Base-by-base conservation (phyloP, 2,797 vertebrate species). In the Muscicapa striata region DNA sequence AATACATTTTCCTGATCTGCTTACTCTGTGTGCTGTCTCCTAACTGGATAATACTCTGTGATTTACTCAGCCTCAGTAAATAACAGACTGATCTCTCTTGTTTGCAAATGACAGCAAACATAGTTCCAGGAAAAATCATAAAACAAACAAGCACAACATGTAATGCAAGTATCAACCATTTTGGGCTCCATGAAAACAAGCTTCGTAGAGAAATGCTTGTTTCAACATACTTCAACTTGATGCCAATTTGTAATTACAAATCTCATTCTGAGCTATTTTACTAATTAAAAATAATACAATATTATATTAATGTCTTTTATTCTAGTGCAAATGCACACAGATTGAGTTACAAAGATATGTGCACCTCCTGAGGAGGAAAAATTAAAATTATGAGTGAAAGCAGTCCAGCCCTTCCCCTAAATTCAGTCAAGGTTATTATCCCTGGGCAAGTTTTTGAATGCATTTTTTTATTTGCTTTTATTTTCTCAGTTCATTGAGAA, bases 71-170 rank as follows among this genome's bases (percentile, higher is more conserved):
- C 57, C 93, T 94, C 80, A 58, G 87, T 91, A 95, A 97, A 97
- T 94, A 95, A 94, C 85, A 96, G 94, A 76, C 87, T 90, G 87
- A 94, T 91, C 91, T 74, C 89, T 80, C 91, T 94, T 94, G 94
- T 96, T 96, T 96, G 86, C 77, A 95, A 93, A 93, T 93, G 91
- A 95, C 80, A 93, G 95, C 85, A 90, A 95, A 67, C 68, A 70
- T 13, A 67, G 93, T 97, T 96, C 95, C 93, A 96, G 93, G 89
- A 91, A 96, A 96, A 95, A 94, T 73, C 93, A 90, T 84, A 93
- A 89, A 96, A 75, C 85, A 95, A 94, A 91, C 77, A 93, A 93
- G 69, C 3, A 5, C 91, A 90, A 93, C 74, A 88, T 1, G 34
- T 70, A 87, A 52, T 26, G 89, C 48, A 84, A 94, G 87, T 43